Conservation (phyloP, 2,888 invertebrate species). For the Apoderus coryli region DNA sequence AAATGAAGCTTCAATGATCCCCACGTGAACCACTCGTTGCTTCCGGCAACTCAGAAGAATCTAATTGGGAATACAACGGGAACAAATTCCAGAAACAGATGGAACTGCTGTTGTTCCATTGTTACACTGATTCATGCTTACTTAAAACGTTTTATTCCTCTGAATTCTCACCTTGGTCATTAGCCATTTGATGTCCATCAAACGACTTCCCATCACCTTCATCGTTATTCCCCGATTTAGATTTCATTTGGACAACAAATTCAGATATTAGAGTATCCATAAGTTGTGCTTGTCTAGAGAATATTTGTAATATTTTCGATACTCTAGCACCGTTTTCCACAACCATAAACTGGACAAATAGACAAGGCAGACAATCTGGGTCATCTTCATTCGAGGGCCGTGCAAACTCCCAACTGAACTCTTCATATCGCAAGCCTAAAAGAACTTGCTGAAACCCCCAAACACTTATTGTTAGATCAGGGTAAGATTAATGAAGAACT, state of each 20-base stretch:
- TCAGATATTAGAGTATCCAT: constrained; percentile 75
- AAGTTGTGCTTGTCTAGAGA: constrained; percentile 65
- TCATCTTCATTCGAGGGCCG: constrained; percentile 74
- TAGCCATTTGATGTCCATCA: no score
- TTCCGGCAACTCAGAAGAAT: no score
- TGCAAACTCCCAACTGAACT: constrained; percentile 86
- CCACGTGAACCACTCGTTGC: no score
- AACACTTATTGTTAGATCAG: constrained; percentile 8
- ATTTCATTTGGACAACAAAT: constrained; percentile 39
- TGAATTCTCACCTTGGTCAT: no score
- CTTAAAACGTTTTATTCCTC: no score
- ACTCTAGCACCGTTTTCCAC: constrained; percentile 63
- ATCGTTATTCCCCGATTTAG: no score
- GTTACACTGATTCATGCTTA: no score
- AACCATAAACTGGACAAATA: constrained; percentile 81
- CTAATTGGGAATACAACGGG: no score
- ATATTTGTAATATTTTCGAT: constrained; percentile 65
- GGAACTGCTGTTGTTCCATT: no score
- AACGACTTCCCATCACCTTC: constrained; percentile 1
- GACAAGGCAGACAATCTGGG: constrained; percentile 75
- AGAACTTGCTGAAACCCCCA: constrained; percentile 62
- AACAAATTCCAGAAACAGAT: no score
- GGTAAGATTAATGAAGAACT: constrained; percentile 31
- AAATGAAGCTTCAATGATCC: no score
- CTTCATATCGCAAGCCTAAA: constrained; percentile 73